Percentiles rank a stretch among this genome's conserved stretches.
These are phyloP conservation scores for Glossosoma conforme DNA, from an alignment of 1,140 invertebrate species.

Conservation along the genomic window DNA sequence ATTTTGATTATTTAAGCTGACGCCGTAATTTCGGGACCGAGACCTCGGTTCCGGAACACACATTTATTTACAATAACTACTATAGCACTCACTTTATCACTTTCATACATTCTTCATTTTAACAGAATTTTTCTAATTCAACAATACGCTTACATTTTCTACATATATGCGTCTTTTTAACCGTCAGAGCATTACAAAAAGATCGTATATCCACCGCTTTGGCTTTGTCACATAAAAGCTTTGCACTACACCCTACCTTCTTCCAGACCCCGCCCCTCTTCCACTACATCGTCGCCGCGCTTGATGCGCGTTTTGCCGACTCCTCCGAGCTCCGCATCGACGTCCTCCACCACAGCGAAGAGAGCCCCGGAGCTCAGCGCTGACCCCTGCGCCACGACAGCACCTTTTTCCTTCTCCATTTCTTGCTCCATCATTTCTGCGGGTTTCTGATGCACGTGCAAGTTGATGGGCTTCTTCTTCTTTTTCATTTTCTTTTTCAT, in stretches of 20 bases:
- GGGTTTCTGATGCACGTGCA: slow-evolving; percentile 20
- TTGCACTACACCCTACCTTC: slow-evolving; percentile 21
- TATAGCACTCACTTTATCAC: too few species aligned
- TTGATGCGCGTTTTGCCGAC: slow-evolving; percentile 26
- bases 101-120: too few species aligned
- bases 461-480: slow-evolving; percentile 22
- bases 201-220: too few species aligned
- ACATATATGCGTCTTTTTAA: too few species aligned
- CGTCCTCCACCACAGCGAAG: slow-evolving; percentile 4
- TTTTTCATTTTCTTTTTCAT: slow-evolving; percentile 28
- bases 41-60: too few species aligned
- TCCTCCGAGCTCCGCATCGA: slow-evolving; percentile 21
- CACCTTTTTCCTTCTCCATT: slow-evolving; percentile 27
- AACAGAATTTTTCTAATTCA: too few species aligned
- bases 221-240: too few species aligned
- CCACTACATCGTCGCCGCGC: slow-evolving; percentile 16
- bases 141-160: too few species aligned
- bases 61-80: too few species aligned
- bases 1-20: too few species aligned
- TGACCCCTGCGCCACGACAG: neutral
- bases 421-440: neutral
- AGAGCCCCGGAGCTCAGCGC: slow-evolving; percentile 1
- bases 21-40: too few species aligned
- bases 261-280: slow-evolving; percentile 17
- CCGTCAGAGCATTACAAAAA: too few species aligned